A percentile compares a stretch with the other conserved stretches of the same genome.
Conservation (phyloP, 2,888 invertebrate genomes). For the Suillia variegata region DNA sequence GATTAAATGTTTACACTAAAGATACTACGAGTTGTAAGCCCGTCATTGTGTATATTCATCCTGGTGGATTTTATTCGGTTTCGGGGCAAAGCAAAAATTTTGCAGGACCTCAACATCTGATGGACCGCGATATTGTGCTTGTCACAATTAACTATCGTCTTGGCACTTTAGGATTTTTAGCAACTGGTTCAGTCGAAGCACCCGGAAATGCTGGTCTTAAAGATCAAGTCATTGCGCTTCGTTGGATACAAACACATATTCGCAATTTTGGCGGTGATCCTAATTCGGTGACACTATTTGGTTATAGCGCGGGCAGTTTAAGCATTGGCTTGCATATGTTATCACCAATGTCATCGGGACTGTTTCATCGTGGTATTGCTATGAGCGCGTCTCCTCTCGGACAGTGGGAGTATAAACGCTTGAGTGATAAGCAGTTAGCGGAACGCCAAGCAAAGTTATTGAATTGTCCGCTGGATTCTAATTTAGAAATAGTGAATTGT, state of each 20-base stretch:
- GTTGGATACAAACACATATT: conserved; percentile 71
- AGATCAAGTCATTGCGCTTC: conserved; percentile 71
- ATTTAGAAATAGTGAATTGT: conserved; percentile 65
- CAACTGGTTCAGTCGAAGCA: conserved; percentile 68
- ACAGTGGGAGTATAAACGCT: conserved; percentile 61
- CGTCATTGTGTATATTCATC: conserved; percentile 71
- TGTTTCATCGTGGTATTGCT: conserved; percentile 73
- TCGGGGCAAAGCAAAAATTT: conserved; percentile 64
- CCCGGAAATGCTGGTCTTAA: conserved; percentile 74
- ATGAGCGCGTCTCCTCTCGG: conserved; percentile 69
- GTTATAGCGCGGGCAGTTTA: conserved; percentile 65
- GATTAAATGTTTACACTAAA: conserved; percentile 66
- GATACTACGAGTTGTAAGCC: conserved; percentile 55
- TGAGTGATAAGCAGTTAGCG: conserved; percentile 65
- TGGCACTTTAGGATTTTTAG: conserved; percentile 64
- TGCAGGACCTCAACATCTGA: conserved; percentile 65
- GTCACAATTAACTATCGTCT: conserved; percentile 70
- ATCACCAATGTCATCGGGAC: conserved; percentile 70
- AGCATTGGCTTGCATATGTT: conserved; percentile 65
- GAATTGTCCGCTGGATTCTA: conserved; percentile 65
- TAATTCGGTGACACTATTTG: conserved; percentile 67
- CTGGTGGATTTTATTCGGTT: conserved; percentile 68
- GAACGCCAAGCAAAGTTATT: conserved; percentile 67
- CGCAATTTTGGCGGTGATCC: conserved; percentile 71
- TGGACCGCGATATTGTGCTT: conserved; percentile 70